Evolutionary conservation across 2,113 vertebrate genomes (phyloP).

Genomic region (Semnornis frantzii): DNA sequence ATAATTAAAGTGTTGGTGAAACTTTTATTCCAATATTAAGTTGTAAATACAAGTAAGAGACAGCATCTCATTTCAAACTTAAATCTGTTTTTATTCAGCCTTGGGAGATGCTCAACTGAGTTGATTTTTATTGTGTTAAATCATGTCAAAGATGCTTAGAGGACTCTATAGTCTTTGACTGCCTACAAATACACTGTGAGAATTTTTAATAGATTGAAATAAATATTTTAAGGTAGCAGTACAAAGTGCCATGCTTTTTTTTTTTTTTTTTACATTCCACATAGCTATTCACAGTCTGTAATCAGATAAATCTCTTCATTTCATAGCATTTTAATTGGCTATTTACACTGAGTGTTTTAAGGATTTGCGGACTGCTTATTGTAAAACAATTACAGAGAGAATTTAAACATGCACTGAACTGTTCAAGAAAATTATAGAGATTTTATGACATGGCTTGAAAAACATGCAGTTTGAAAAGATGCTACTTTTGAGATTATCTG

Average conservation of each 20-base stretch:
- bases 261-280: background rate
- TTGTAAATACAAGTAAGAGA: slow-evolving; percentile 43
- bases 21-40: slow-evolving; percentile 47
- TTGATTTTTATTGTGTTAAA: slow-evolving; percentile 51
- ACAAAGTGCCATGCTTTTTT: background rate
- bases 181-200: slow-evolving; percentile 9
- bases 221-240: slow-evolving; percentile 43
- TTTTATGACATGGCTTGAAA: background rate
- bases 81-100: slow-evolving; percentile 40
- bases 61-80: slow-evolving; percentile 45
- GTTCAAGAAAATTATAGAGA: background rate
- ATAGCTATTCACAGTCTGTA: background rate
- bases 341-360: background rate
- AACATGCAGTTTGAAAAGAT: background rate
- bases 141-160: slow-evolving; percentile 23
- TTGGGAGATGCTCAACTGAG: background rate
- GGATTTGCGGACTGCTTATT: background rate
- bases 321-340: slow-evolving; percentile 47
- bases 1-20: slow-evolving; percentile 42
- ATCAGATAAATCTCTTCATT: slow-evolving; percentile 45
- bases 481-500: background rate
- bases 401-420: background rate
- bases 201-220: slow-evolving; percentile 46
- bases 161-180: background rate
- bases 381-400: background rate